Evolutionary conservation across 2,888 invertebrate species (phyloP).

Genomic region (Drosophila birchii): DNA sequence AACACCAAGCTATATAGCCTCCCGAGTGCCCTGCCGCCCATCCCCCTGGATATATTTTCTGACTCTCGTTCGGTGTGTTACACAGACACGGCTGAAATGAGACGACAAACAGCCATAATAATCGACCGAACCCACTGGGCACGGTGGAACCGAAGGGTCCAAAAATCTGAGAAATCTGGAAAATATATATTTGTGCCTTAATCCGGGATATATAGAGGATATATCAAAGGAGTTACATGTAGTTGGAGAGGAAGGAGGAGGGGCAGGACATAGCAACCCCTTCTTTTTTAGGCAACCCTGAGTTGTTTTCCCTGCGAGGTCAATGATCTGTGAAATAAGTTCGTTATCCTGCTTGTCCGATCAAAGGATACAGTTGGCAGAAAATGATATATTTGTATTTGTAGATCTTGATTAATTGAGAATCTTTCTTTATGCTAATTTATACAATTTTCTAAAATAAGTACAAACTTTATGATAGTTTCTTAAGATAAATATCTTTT

Average conservation of each 20-base stretch:
- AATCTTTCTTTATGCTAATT: too few relatives aligned
- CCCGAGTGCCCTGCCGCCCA: constrained; percentile 14
- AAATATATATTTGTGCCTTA: constrained; percentile 2
- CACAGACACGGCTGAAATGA: constrained; percentile 65
- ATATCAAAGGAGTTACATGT: background rate
- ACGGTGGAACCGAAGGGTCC: constrained; percentile 62
- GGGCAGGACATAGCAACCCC: constrained; percentile 19
- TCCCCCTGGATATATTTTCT: constrained; percentile 57
- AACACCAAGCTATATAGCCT: constrained; percentile 24
- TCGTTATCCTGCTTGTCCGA: constrained; percentile 17
- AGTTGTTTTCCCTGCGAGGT: constrained; percentile 11
- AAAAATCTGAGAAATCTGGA: constrained; percentile 16
- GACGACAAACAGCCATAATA: constrained; percentile 79
- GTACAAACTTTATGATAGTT: too few relatives aligned
- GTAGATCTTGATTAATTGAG: too few relatives aligned
- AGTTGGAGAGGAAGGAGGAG: background rate
- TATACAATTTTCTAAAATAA: too few relatives aligned
- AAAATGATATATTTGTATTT: background rate
- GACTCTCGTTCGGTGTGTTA: constrained; percentile 56
- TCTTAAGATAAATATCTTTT: background rate
- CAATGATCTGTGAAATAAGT: constrained; percentile 36
- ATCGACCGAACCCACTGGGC: constrained; percentile 81
- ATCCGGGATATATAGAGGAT: constrained; percentile 1
- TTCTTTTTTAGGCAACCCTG: constrained; percentile 28
- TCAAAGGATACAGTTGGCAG: constrained; percentile 21